phyloP scores from a whole-genome alignment of 2,888 invertebrate species.

The Axea sp. region DNA sequence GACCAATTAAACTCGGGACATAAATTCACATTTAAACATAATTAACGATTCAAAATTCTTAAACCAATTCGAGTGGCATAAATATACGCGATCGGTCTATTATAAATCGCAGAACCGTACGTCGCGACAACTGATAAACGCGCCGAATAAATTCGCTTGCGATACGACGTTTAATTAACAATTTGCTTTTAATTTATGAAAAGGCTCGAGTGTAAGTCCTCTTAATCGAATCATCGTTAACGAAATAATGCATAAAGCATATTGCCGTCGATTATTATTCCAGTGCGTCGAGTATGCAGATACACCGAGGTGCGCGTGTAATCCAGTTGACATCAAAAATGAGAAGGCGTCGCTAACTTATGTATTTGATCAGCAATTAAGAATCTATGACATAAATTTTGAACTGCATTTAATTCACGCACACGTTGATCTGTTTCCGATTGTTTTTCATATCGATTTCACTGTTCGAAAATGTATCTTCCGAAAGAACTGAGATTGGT shows the following conservation, averaged over 20 bases:
- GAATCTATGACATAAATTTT: too few species aligned
- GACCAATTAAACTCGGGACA: slow-evolving; percentile 3
- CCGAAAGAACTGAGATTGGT: too few species aligned
- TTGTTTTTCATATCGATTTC: too few species aligned
- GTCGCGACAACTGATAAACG: slow-evolving; percentile 28
- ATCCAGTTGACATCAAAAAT: slow-evolving; percentile 62
- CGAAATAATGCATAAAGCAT: slow-evolving; percentile 43
- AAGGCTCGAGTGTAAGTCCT: slow-evolving; percentile 27
- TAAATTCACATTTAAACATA: slow-evolving; percentile 21
- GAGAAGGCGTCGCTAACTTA: too few species aligned
- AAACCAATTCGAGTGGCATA: slow-evolving; percentile 4
- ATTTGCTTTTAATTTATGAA: slow-evolving; percentile 42
- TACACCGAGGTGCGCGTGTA: slow-evolving; percentile 36
- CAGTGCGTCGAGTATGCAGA: slow-evolving; percentile 1
- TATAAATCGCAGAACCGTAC: slow-evolving; percentile 7
- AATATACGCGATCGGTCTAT: slow-evolving; percentile 13
- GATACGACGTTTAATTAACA: slow-evolving; percentile 35
- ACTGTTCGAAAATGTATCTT: too few species aligned
- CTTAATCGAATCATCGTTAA: slow-evolving; percentile 34
- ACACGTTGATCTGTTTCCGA: too few species aligned
- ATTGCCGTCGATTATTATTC: slow-evolving; percentile 16
- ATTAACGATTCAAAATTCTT: slow-evolving; percentile 17
- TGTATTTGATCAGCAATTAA: too few species aligned
- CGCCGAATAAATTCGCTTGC: slow-evolving; percentile 13
- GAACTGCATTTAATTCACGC: too few species aligned